Evolutionary conservation across 1,140 invertebrate genomes (phyloP).

Genomic region (Polypedilum pembai): DNA sequence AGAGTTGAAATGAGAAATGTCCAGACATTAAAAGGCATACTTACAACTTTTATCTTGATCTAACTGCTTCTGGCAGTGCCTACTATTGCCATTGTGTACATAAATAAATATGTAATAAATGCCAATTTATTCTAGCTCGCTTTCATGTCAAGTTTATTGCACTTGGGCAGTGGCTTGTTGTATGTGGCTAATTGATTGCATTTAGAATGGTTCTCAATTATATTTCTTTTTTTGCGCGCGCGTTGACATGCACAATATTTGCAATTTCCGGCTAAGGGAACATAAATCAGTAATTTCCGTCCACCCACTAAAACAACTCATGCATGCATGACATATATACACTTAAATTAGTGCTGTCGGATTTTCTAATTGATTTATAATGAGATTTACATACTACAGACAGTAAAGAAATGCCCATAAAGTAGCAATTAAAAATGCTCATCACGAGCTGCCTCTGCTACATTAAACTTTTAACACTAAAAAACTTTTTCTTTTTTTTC

Average conservation of each 20-base stretch:
- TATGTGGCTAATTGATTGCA: not conserved
- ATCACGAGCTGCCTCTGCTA: not conserved
- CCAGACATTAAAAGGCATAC: slow-evolving; percentile 14
- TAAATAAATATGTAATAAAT: not conserved
- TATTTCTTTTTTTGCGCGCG: not conserved
- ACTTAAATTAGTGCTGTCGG: not conserved
- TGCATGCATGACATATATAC: not conserved
- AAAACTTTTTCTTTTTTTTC: not conserved
- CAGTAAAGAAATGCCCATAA: not conserved
- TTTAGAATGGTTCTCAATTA: not conserved
- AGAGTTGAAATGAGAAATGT: slow-evolving; percentile 18
- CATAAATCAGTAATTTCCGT: slow-evolving; percentile 9
- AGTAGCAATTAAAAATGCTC: slow-evolving; percentile 9
- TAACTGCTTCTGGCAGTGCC: not conserved
- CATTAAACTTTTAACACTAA: not conserved
- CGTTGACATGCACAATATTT: slow-evolving; percentile 12
- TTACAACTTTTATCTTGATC: slow-evolving; percentile 18
- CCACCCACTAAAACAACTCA: not conserved
- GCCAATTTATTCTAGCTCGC: not conserved
- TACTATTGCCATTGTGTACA: not conserved
- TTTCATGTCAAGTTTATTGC: slow-evolving; percentile 1
- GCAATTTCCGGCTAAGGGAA: not conserved
- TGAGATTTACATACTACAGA: not conserved
- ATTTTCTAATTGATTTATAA: slow-evolving; percentile 15
- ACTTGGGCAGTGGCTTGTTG: not conserved